These are phyloP conservation scores for Rhyzopertha dominica DNA, from an alignment of 1,140 invertebrate genomes.

Conservation along the genomic window DNA sequence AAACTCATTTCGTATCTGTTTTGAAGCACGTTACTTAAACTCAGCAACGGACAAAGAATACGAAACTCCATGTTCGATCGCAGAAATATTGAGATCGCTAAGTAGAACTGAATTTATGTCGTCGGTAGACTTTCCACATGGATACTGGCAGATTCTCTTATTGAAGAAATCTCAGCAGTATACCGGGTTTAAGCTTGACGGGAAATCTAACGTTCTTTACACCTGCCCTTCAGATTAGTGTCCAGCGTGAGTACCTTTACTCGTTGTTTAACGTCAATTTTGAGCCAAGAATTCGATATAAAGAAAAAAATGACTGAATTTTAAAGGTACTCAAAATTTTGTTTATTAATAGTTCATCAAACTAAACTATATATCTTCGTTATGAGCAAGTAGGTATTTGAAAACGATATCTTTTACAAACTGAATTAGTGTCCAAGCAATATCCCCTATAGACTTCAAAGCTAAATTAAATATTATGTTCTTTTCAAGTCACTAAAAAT, in stretches of 20 bases:
- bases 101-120: constrained; percentile 2
- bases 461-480: too few species aligned
- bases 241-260: constrained; percentile 2
- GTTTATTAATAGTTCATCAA: too few species aligned
- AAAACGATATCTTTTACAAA: too few species aligned
- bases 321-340: too few species aligned
- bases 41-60: not conserved
- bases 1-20: constrained; percentile 1
- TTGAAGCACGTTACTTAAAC: not conserved
- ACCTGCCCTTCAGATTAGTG: constrained; percentile 1
- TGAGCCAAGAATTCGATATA: not conserved
- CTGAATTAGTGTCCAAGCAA: too few species aligned
- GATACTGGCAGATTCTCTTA: constrained; percentile 6
- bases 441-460: too few species aligned
- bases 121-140: constrained; percentile 1
- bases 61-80: constrained; percentile 4
- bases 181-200: constrained; percentile 9
- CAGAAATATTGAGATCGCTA: not conserved
- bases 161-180: not conserved
- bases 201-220: not conserved
- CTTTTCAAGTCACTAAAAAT: too few species aligned
- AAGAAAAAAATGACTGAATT: too few species aligned
- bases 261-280: constrained; percentile 3
- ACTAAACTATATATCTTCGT: too few species aligned
- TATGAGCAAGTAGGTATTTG: too few species aligned